Percentiles rank a stretch among this genome's conserved stretches.
phyloP scores from a whole-genome alignment of 1,140 invertebrate species.

The Papilio xuthus region DNA sequence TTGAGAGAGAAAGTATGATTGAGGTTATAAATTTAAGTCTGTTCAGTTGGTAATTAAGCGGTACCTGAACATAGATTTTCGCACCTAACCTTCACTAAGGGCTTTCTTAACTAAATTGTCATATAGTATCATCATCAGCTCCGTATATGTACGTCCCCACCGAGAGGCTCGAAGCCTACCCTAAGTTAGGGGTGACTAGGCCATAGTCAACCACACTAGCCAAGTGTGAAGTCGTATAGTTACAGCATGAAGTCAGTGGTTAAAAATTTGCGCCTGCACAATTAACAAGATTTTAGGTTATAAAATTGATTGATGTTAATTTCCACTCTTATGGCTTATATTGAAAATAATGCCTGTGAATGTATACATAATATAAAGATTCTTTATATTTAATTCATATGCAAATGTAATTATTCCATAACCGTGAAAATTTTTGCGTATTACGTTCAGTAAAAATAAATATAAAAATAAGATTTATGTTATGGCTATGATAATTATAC shows the following conservation, averaged over 20 bases:
- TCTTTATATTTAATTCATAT: constrained; percentile 1
- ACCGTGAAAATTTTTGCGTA: neutral
- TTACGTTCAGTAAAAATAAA: neutral
- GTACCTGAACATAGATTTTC: neutral
- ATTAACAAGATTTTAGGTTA: neutral
- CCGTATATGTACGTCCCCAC: too few species aligned
- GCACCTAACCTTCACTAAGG: neutral
- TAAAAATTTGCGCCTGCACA: too few species aligned
- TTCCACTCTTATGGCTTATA: neutral
- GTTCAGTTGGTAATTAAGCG: neutral
- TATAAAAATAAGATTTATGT: constrained; percentile 15
- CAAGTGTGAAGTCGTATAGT: too few species aligned
- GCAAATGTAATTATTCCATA: constrained; percentile 10
- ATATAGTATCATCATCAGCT: too few species aligned
- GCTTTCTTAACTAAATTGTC: too few species aligned
- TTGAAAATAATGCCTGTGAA: neutral
- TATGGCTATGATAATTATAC: constrained; percentile 25
- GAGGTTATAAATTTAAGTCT: neutral
- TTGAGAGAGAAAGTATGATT: neutral
- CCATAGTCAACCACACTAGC: too few species aligned
- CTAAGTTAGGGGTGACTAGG: too few species aligned
- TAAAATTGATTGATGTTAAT: neutral
- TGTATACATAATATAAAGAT: neutral
- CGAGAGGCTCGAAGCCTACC: too few species aligned
- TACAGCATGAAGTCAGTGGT: too few species aligned